These are phyloP conservation scores for Falco rusticolus DNA, from an alignment of 2,797 vertebrate genomes.

Conservation along the genomic window DNA sequence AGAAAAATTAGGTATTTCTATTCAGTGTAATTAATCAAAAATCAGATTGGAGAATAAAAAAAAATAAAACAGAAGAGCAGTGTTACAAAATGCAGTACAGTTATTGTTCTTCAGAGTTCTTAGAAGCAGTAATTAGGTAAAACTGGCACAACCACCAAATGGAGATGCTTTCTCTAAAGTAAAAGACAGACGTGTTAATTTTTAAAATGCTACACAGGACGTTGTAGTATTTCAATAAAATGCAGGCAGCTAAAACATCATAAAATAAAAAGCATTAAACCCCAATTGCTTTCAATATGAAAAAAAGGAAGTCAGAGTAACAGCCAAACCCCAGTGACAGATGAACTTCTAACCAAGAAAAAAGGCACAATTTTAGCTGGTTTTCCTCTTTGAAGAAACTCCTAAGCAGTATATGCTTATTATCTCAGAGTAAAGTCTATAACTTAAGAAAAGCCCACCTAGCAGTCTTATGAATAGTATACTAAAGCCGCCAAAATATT, in stretches of 20 bases:
- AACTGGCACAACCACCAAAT: background rate
- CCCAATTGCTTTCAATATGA: background rate
- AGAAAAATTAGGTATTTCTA: constrained; percentile 7
- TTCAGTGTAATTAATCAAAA: constrained; percentile 2
- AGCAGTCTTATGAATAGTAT: background rate
- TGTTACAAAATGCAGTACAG: background rate
- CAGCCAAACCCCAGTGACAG: background rate
- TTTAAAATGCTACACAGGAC: constrained; percentile 3
- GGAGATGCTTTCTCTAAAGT: background rate
- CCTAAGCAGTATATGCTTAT: background rate
- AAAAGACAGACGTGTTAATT: background rate
- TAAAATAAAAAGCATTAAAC: background rate
- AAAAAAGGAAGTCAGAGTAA: background rate
- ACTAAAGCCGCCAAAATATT: constrained; percentile 3
- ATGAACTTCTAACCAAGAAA: background rate
- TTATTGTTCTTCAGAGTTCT: no score
- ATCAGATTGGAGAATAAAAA: background rate
- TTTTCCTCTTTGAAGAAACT: background rate
- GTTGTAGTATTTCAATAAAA: constrained; percentile 16
- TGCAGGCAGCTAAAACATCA: background rate
- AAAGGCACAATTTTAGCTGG: background rate
- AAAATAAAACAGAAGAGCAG: background rate
- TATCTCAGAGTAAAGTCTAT: background rate
- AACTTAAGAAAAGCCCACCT: background rate
- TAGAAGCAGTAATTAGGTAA: background rate